Percentiles rank a stretch among this genome's conserved stretches.
Evolutionary conservation across 2,113 vertebrate genomes (phyloP).

Genomic region (Daubentonia madagascariensis): DNA sequence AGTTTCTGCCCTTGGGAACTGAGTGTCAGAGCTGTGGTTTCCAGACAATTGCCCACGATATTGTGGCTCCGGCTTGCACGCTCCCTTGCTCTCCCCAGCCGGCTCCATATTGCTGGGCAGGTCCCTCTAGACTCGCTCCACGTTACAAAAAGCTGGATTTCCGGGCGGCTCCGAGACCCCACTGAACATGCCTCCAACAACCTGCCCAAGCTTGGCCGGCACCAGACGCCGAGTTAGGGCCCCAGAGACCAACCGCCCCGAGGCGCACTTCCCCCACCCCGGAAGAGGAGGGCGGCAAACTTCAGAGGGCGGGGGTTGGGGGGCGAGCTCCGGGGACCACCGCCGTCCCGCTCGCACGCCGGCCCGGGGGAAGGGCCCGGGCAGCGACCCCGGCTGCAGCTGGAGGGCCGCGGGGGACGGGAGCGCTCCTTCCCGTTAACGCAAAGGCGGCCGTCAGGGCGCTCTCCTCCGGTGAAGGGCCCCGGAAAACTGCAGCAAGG

Average conservation of each 20-base stretch:
- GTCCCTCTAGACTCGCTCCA: neutral
- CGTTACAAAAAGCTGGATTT: conserved; percentile 46
- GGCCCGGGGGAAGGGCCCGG: neutral
- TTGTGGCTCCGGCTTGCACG: conserved; percentile 7
- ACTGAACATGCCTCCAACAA: conserved; percentile 36
- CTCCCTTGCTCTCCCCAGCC: neutral
- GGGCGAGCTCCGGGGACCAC: conserved; percentile 4
- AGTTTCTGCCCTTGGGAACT: conserved; percentile 48
- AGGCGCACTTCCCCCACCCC: conserved; percentile 71
- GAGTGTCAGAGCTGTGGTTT: neutral
- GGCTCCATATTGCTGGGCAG: conserved; percentile 66
- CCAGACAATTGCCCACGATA: conserved; percentile 34
- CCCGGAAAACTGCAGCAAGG: neutral
- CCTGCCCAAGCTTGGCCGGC: conserved; percentile 34
- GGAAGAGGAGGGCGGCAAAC: conserved; percentile 73
- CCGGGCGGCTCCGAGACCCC: conserved; percentile 39
- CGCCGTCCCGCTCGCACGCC: neutral
- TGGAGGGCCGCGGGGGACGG: neutral
- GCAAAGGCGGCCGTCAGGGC: neutral
- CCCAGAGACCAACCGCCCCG: neutral
- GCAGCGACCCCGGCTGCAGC: neutral
- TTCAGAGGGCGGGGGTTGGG: conserved; percentile 17
- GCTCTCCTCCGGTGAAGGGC: neutral
- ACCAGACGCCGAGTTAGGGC: neutral
- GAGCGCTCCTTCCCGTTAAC: neutral